Evolutionary conservation across 1,140 invertebrate genomes (phyloP), one percentile per base, ranked within the genome.

Genomic region (Ruditapes philippinarum): DNA sequence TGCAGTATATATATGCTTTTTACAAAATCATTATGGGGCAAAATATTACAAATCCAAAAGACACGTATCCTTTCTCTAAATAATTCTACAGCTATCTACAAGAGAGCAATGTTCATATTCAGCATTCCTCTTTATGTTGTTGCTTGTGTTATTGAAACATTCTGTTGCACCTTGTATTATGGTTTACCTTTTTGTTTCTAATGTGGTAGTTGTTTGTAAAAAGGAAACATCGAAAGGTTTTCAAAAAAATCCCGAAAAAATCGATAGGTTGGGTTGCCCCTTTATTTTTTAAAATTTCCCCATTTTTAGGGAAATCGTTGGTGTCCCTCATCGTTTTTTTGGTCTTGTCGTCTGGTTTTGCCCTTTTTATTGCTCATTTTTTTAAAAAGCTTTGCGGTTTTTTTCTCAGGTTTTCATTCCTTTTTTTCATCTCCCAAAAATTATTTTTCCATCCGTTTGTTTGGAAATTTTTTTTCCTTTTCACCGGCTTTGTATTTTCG

Each of bases 1-100:
- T 60, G 81, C 25, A 68, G 65, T 11, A 49, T 84, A 22, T 73
- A 84, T n/a, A 49, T 84, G 45, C 38, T 73, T 14, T 84, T 84
- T 45, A 70, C 62, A 3, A 33, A n/a, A 49, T 45, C 17, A 38
- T 84, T 84, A n/a, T 84, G 81, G 81, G 28, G n/a, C 5, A 28
- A 9, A 51, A 19, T 73, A 49, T 84, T 22, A 17, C 17, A 49
- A 17, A 68, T 84, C 11, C 81, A 84, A 38, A 45, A 5, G 2
- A 11, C 4, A 2, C 73, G 73, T 49, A 11, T 65, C 19, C 42
- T 14, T 45, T 45, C 5, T 45, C 14, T 45, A 7, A 14, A 14
- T 45, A 14, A 45, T 7, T 14, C 5, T 45, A 45, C 42, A 45
- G 14, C 42, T 7, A 45, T 22, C 33, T 79, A 22, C 3, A 45